Percentiles rank a stretch among this genome's conserved stretches.
These are phyloP conservation scores for Rapana venosa DNA, from an alignment of 2,888 invertebrate genomes.

Conservation along the genomic window DNA sequence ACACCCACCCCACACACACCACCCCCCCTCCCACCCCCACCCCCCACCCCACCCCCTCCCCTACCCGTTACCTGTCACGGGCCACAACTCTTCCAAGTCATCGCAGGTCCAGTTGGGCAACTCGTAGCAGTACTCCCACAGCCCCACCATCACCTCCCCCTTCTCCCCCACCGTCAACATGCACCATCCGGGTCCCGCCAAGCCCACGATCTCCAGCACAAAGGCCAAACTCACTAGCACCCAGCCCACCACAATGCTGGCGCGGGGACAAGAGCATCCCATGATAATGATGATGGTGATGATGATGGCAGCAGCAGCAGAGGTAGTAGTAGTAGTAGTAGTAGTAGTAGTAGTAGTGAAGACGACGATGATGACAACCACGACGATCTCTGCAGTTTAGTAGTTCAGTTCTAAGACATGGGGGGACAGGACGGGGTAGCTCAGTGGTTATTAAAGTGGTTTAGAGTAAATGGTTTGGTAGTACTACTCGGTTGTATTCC, in stretches of 20 bases:
- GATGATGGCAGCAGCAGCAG: too few species aligned
- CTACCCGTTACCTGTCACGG: background rate
- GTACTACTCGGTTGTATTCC: too few species aligned
- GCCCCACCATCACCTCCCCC: constrained; percentile 5
- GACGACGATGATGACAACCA: too few species aligned
- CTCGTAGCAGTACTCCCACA: constrained; percentile 26
- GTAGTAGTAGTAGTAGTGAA: background rate
- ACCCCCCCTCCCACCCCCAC: background rate
- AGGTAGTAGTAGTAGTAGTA: too few species aligned
- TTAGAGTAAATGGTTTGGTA: too few species aligned
- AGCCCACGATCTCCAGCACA: background rate
- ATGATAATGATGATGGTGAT: background rate
- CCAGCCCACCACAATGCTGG: background rate
- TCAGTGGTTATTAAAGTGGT: too few species aligned
- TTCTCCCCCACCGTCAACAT: background rate
- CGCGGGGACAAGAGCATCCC: background rate
- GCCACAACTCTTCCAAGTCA: background rate
- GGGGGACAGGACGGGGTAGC: too few species aligned
- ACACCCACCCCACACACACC: background rate
- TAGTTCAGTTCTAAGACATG: too few species aligned
- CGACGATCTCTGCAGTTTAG: too few species aligned
- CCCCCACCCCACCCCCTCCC: too few species aligned
- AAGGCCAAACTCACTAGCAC: background rate
- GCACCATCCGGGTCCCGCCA: constrained; percentile 12
- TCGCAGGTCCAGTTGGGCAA: constrained; percentile 20